A percentile compares a stretch with the other conserved stretches of the same genome.
Conservation (phyloP, 2,113 vertebrate species). For the Campylorhamphus procurvoides region DNA sequence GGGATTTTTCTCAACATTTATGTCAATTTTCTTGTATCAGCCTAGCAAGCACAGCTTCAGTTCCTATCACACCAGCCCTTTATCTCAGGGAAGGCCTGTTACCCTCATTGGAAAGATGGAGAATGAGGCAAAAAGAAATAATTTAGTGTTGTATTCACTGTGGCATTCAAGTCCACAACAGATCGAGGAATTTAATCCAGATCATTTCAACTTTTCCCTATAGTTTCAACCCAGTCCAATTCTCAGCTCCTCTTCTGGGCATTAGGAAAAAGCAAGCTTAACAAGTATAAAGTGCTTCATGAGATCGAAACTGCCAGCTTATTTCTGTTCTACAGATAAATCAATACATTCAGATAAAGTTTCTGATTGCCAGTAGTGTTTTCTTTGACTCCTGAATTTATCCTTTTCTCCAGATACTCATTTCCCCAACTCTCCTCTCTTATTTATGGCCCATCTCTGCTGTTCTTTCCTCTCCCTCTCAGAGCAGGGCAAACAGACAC, state of each 20-base stretch:
- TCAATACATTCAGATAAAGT: not conserved
- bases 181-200: not conserved
- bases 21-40: not conserved
- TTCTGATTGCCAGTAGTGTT: not conserved
- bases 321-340: not conserved
- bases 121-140: not conserved
- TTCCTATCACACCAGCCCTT: not conserved
- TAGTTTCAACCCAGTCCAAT: not conserved
- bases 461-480: not conserved
- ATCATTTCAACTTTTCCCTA: not conserved
- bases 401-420: not conserved
- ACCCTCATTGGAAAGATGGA: not conserved
- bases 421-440: not conserved
- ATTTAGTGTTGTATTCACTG: not conserved
- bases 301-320: not conserved
- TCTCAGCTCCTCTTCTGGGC: not conserved
- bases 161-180: not conserved
- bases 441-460: not conserved
- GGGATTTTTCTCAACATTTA: not conserved
- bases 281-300: not conserved
- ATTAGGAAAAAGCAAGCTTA: not conserved
- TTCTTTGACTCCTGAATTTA: not conserved
- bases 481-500: not conserved
- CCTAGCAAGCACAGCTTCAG: not conserved
- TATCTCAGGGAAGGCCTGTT: not conserved